A percentile compares a stretch with the other conserved stretches of the same genome.
These are phyloP conservation scores for Holcopasites calliopsidis DNA, from an alignment of 1,140 invertebrate species.

Conservation along the genomic window DNA sequence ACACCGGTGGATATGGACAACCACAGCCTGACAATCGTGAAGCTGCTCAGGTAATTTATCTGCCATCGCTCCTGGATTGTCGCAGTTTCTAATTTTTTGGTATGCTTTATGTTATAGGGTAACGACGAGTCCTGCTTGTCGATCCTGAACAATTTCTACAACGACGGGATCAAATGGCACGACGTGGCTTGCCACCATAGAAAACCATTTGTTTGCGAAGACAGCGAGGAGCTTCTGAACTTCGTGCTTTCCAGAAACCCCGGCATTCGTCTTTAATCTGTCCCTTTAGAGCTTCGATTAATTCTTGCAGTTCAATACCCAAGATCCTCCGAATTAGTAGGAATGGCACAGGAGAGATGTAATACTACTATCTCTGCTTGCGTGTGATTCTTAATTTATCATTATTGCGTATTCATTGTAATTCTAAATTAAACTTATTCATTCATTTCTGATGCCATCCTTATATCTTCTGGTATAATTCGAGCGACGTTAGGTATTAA, in stretches of 20 bases:
- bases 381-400: background rate
- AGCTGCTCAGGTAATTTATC: constrained; percentile 86
- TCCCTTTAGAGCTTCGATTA: background rate
- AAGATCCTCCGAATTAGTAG: background rate
- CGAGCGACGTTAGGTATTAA: background rate
- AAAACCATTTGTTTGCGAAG: constrained; percentile 96
- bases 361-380: background rate
- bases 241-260: constrained; percentile 93
- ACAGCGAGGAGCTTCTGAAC: constrained; percentile 94
- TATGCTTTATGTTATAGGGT: constrained; percentile 81
- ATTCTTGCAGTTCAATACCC: constrained; percentile 25
- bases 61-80: background rate
- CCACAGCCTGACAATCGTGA: constrained; percentile 94
- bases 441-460: background rate
- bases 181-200: constrained; percentile 94
- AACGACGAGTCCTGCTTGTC: constrained; percentile 94
- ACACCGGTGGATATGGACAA: constrained; percentile 91
- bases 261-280: constrained; percentile 88
- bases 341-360: background rate
- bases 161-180: constrained; percentile 95
- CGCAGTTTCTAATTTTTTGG: background rate
- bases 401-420: background rate
- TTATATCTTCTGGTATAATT: background rate
- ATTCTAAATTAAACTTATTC: constrained; percentile 3
- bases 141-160: constrained; percentile 95